Percentiles rank a stretch among this genome's conserved stretches.
Evolutionary conservation across 2,113 vertebrate species (phyloP).

Genomic region (Rhynchopsitta pachyrhyncha): DNA sequence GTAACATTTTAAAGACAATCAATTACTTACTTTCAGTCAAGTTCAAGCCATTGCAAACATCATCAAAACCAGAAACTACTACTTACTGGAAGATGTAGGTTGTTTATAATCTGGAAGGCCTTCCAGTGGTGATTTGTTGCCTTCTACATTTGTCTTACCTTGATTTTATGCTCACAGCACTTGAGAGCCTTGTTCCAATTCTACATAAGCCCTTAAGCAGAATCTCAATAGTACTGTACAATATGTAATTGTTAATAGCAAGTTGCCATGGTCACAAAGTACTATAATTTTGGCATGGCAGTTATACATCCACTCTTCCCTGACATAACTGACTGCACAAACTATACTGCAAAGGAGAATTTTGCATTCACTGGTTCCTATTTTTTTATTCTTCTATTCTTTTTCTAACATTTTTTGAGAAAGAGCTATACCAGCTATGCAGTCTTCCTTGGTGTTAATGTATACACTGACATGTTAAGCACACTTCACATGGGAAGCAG

Average conservation of each 20-base stretch:
- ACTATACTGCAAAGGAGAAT: not conserved
- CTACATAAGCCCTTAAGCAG: not conserved
- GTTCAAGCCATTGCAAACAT: not conserved
- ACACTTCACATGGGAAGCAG: not conserved
- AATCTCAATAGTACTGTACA: not conserved
- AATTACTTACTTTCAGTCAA: not conserved
- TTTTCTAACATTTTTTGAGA: not conserved
- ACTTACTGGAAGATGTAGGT: not conserved
- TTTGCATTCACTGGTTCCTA: not conserved
- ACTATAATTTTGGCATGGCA: not conserved
- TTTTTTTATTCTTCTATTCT: not conserved
- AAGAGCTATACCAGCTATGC: not conserved
- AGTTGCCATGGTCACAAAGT: not conserved
- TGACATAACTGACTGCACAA: not conserved
- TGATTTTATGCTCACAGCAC: not conserved
- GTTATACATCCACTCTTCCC: not conserved
- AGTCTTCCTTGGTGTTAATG: not conserved
- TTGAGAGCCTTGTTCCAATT: not conserved
- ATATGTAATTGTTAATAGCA: not conserved
- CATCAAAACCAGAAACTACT: not conserved
- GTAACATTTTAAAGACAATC: not conserved
- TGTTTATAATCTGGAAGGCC: not conserved
- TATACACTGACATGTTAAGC: not conserved
- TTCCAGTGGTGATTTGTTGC: not conserved
- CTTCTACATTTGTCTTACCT: not conserved